Evolutionary conservation across 64 coral and sea anemone genomes (phyloP), one percentile per base, ranked within the genome.

Genomic region (Cladopsammia gracilis): DNA sequence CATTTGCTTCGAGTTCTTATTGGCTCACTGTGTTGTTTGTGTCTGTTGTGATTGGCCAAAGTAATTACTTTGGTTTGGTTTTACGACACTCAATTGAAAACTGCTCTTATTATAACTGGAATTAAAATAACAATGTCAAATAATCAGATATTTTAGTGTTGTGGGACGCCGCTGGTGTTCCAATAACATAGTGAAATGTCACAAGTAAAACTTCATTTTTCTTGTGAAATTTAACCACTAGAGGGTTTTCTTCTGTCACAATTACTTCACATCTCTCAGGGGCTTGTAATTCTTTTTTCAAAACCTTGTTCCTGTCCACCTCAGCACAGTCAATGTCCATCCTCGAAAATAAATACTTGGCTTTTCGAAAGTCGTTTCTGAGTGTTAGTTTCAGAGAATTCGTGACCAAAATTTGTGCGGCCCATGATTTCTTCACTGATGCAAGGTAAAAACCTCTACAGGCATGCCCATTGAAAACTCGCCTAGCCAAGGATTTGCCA

Each of bases 291-390:
- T 49, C 2, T 18, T 91, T 91, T 91, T 71, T 91, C 58, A 82
- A 62, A 92, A 92, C 56, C 6, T 76, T 82, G 24, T 84, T 48
- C 15, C 16, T 43, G 52, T 92, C 25, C 34, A 92, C 53, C 72
- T 92, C 79, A 64, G 90, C 47, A 56, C 79, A 78, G 69, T 92
- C 90, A 44, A 92, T 83, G 57, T 60, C 79, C 79, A 76, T 92
- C 42, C 90, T 85, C 57, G 24, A 49, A 75, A 92, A 92, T 44
- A 92, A 85, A 56, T 92, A 85, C 62, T 85, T 84, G 9, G 70
- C 90, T 54, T 91, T 91, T 75, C 69, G 23, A 80, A 73, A 83
- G 62, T 84, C 89, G 23, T 56, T 70, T 26, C 48, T 90, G 42
- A 19, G 88, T 62, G 20, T 79, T 90, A 14, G 60, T 78, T 90